Evolutionary conservation across 2,888 invertebrate genomes (phyloP).

Genomic region (Sepioteuthis lessoniana): DNA sequence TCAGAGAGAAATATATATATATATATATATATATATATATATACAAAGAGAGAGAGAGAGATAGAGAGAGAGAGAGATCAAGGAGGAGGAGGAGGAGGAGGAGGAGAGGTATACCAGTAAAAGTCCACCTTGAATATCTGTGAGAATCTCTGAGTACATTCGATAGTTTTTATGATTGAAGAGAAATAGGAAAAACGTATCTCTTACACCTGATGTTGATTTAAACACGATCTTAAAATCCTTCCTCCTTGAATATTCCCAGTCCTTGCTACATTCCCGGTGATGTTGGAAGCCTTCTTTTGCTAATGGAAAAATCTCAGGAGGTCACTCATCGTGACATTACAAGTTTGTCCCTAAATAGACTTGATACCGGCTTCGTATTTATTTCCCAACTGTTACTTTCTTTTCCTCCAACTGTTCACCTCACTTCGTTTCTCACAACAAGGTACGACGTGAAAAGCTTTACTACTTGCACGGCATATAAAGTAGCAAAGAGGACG

Average conservation of each 20-base stretch:
- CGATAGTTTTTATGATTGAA: not conserved
- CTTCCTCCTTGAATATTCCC: not conserved
- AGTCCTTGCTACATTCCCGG: not conserved
- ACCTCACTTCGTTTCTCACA: not conserved
- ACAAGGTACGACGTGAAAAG: not conserved
- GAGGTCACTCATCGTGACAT: not conserved
- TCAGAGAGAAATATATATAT: too few relatives aligned
- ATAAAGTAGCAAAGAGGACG: not conserved
- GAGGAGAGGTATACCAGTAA: not conserved
- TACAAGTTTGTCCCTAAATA: not conserved
- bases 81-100: too few relatives aligned
- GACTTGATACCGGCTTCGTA: not conserved
- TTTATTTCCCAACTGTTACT: not conserved
- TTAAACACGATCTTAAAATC: not conserved
- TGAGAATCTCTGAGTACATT: not conserved
- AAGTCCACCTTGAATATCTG: not conserved
- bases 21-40: not conserved
- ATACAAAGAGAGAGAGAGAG: too few relatives aligned
- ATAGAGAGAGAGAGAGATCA: not conserved
- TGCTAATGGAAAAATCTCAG: not conserved
- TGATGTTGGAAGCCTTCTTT: not conserved
- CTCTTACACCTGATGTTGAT: not conserved
- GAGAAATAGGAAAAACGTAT: not conserved
- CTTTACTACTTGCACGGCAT: not conserved
- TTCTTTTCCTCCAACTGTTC: not conserved